phyloP scores from a whole-genome alignment of 2,888 invertebrate genomes.

The Protula sp. region DNA sequence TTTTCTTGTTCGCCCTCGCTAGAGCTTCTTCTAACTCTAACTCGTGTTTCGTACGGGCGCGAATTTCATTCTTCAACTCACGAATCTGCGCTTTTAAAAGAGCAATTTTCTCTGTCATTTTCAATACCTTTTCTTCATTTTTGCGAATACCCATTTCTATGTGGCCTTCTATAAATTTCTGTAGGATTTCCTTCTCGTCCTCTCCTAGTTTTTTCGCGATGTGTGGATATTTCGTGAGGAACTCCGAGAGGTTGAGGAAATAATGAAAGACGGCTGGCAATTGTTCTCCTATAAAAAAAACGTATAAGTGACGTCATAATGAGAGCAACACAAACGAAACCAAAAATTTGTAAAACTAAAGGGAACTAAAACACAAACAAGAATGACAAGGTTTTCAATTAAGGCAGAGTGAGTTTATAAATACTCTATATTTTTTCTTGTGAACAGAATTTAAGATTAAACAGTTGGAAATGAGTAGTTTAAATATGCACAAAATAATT shows the following conservation, averaged over 20 bases:
- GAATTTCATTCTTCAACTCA: neutral
- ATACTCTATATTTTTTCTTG: neutral
- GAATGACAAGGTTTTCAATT: neutral
- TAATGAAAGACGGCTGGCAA: constrained; percentile 21
- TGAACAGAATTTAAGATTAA: no score
- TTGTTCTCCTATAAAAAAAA: constrained; percentile 17
- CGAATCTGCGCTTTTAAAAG: neutral
- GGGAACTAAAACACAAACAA: no score
- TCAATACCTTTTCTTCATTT: neutral
- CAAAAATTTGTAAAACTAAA: neutral
- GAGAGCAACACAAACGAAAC: neutral
- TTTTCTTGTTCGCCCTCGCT: neutral
- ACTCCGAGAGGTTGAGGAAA: constrained; percentile 21
- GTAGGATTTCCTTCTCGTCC: constrained; percentile 21
- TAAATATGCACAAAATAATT: no score
- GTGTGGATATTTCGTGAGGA: constrained; percentile 19
- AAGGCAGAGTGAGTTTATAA: neutral
- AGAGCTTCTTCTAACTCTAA: neutral
- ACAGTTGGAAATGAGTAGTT: no score
- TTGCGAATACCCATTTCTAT: constrained; percentile 6
- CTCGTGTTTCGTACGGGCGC: neutral
- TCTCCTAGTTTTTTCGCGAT: constrained; percentile 22
- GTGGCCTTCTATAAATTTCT: constrained; percentile 22
- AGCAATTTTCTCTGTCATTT: neutral
- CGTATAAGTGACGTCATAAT: neutral